phyloP scores from a whole-genome alignment of 2,888 invertebrate species.

The Trisateles emortualis region DNA sequence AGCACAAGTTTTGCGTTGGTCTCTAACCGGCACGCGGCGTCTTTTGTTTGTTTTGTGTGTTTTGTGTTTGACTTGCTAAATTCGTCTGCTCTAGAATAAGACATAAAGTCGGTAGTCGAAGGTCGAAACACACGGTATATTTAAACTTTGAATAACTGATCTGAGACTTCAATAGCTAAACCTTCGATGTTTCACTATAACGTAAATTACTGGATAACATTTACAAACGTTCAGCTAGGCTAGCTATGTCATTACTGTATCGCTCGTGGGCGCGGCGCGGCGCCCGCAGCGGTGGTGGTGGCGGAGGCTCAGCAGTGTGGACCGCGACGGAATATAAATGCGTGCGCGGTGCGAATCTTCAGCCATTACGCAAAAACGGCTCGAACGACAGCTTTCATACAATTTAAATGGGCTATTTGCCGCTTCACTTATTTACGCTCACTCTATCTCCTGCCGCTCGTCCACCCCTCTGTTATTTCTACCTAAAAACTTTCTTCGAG shows the following conservation, averaged over 20 bases:
- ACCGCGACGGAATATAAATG: slow-evolving; percentile 50
- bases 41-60: too few relatives aligned
- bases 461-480: slow-evolving; percentile 43
- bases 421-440: slow-evolving; percentile 59
- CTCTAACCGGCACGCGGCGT: background rate
- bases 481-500: slow-evolving; percentile 40
- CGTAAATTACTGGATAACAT: too few relatives aligned
- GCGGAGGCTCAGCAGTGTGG: slow-evolving; percentile 1
- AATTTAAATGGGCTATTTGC: slow-evolving; percentile 69
- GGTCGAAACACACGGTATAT: too few relatives aligned
- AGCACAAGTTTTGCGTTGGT: too few relatives aligned
- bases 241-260: background rate
- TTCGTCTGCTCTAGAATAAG: too few relatives aligned
- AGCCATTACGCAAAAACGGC: slow-evolving; percentile 51
- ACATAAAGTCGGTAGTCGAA: too few relatives aligned
- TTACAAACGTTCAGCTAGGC: too few relatives aligned
- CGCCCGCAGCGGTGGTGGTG: background rate
- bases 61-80: too few relatives aligned
- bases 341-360: slow-evolving; percentile 34
- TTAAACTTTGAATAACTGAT: too few relatives aligned
- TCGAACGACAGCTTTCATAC: slow-evolving; percentile 56
- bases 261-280: too few relatives aligned
- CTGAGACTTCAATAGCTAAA: too few relatives aligned
- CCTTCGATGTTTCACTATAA: too few relatives aligned
- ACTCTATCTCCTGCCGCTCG: slow-evolving; percentile 23